Base-by-base conservation (phyloP, 2,797 vertebrate genomes). In the Nothura maculosa region DNA sequence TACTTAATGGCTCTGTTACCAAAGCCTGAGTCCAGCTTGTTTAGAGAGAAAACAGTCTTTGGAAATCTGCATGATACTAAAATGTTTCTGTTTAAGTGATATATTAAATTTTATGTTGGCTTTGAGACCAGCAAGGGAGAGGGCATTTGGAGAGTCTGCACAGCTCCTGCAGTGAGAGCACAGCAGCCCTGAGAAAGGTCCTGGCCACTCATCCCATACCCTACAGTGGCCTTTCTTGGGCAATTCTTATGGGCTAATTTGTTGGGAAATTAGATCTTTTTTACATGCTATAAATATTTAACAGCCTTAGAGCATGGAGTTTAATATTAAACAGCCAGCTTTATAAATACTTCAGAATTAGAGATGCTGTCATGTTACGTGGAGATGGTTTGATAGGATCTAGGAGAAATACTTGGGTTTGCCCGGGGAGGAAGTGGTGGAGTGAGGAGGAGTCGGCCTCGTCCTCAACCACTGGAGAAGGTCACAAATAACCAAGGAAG, bases 271-370 rank as follows among this genome's bases (percentile, higher is more conserved):
- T 72, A 95, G 83, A 90, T 92, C 78, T 85, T 42, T 88, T 96
- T 93, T 93, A 86, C 81, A 72, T 73, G 27, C 52, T 19, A 95
- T 96, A 84, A 96, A 96, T 94, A 94, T 93, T 92, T 66, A 92
- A 92, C 84, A 94, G 96, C 87, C 93, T 62, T 15, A 42, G 76
- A 94, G 66, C 68, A 19, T 63, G 91, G 42, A 72, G 69, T 74
- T 96, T 83, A 92, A 95, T 92, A 95, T 95, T 95, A 92, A 96
- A 92, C 85, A 94, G 93, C 17, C 50, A 89, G 89, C 20, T 87
- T 76, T 76, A 87, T 84, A 94, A 94, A 96, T 92, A 84, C 90
- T 93, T 79, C 36, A 78, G 92, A 94, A 93, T 96, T 95, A 94
- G 50, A 79, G 94, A 79, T 81, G 75, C 93, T 94, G 85, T 94